A percentile compares a stretch with the other conserved stretches of the same genome.
Evolutionary conservation across 1,140 invertebrate genomes (phyloP).

Genomic region (Drosophila setifemur): DNA sequence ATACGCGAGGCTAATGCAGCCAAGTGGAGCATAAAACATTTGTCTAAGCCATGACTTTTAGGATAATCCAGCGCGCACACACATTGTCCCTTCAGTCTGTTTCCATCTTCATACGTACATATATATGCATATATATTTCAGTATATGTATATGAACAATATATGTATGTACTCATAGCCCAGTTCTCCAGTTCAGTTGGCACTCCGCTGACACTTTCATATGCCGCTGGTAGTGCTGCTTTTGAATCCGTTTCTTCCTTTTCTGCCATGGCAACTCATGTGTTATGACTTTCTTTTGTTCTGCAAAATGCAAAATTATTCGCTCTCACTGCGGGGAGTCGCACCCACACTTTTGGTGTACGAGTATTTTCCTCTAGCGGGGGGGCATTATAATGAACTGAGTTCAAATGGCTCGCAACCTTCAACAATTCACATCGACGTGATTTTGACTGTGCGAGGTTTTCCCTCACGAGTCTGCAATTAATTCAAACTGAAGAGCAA

Average conservation of each 20-base stretch:
- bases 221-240: background rate
- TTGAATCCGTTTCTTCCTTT: background rate
- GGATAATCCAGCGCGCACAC: constrained; percentile 41
- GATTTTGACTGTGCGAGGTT: too few relatives aligned
- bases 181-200: constrained; percentile 15
- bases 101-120: background rate
- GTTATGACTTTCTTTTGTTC: constrained; percentile 39
- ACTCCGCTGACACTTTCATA: constrained; percentile 57
- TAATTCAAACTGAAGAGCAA: background rate
- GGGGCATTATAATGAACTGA: constrained; percentile 28
- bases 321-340: constrained; percentile 18
- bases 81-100: background rate
- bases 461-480: constrained; percentile 11
- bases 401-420: constrained; percentile 7
- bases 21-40: constrained; percentile 60
- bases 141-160: background rate
- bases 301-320: constrained; percentile 29
- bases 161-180: constrained; percentile 12
- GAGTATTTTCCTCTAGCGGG: background rate
- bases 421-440: too few relatives aligned
- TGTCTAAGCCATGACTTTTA: constrained; percentile 64
- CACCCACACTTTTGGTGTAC: background rate
- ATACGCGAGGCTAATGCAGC: constrained; percentile 48
- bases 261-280: constrained; percentile 18
- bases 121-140: background rate